Evolutionary conservation across 2,113 vertebrate genomes (phyloP), one percentile per base, ranked within the genome.

Genomic region (Silurus glanis): DNA sequence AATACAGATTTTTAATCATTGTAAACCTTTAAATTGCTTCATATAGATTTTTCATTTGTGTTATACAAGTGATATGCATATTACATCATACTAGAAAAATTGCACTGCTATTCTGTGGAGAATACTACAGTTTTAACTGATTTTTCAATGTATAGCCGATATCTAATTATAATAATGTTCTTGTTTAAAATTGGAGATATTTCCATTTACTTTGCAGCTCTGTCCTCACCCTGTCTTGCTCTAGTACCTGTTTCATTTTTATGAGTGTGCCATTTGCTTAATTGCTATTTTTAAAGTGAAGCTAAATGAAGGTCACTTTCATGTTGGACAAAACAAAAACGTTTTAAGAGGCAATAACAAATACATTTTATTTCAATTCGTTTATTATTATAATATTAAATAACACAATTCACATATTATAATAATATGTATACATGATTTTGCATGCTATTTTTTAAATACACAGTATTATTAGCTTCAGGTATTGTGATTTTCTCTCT

Each of bases 281-380:
- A 76, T 84, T 61, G 59, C 74, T 25, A 45, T 85, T 78, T 85
- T 85, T 17, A 55, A 75, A 85, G 28, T 78, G 17, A 28, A 79
- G 7, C 61, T 25, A 66, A 53, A 79, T 66, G 19, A 45, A 84
- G 6, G 25, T 45, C n/a, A 25, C 17, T 83, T 47, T 72, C 66
- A 69, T 72, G 59, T 25, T 49, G 1, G 56, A 45, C 76, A 80
- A 80, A 80, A 59, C 14, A 7, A 80, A 80, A 21, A 45, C 21
- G 4, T 37, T 45, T 45, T 45, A 19, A 80, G 28, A 28, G 61
- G 21, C 78, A 80, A 80, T 37, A 9, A 9, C 9, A 45, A 59
- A 21, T 21, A 12, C 19, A 23, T 45, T 37, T 37, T 21, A 59
- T 80, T 45, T 80, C 0, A 61, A 12, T 23, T 21, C 10, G 37